Evolutionary conservation across 2,888 invertebrate genomes (phyloP).

Genomic region (Thymelicus lineola): DNA sequence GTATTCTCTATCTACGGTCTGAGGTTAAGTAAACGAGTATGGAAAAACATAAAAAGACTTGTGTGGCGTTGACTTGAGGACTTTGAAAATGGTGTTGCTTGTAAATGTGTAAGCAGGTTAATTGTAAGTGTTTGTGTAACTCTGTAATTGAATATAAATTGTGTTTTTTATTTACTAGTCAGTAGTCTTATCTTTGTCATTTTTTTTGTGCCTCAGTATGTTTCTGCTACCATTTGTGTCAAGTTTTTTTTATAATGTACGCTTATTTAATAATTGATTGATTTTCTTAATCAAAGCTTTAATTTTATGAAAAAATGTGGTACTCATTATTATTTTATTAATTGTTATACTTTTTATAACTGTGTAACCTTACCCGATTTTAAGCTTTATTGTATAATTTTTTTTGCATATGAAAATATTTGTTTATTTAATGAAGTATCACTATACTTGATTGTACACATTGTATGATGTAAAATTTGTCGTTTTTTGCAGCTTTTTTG

Average conservation of each 20-base stretch:
- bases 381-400: too few relatives aligned
- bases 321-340: too few relatives aligned
- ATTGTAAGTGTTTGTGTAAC: conserved; percentile 14
- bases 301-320: background rate
- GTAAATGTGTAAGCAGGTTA: conserved; percentile 25
- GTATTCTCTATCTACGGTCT: background rate
- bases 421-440: too few relatives aligned
- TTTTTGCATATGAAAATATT: too few relatives aligned
- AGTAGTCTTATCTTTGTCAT: conserved; percentile 24
- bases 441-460: too few relatives aligned
- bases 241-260: background rate
- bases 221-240: conserved; percentile 5
- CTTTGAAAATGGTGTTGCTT: conserved; percentile 2
- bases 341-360: too few relatives aligned
- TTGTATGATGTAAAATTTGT: too few relatives aligned
- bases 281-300: background rate
- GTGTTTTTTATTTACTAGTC: conserved; percentile 32
- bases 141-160: conserved; percentile 17
- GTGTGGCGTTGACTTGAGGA: conserved; percentile 27
- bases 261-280: background rate
- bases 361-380: too few relatives aligned
- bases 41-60: conserved; percentile 22
- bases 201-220: conserved; percentile 1
- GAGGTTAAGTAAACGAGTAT: conserved; percentile 8
- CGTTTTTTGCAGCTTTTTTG: too few relatives aligned